phyloP scores from a whole-genome alignment of 2,888 invertebrate species.

The Drosophila rubida region DNA sequence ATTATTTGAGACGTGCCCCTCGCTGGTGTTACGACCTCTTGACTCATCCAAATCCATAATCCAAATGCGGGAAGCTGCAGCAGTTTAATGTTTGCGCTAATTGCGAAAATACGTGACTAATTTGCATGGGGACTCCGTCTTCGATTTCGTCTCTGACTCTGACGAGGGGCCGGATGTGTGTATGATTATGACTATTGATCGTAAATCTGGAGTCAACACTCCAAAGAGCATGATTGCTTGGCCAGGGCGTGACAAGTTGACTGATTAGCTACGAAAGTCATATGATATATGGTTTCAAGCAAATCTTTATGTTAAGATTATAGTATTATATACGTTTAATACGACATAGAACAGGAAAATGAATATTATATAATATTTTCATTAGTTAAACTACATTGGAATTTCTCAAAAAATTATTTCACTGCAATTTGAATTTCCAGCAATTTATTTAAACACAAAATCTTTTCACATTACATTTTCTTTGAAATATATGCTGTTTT shows the following conservation, averaged over 20 bases:
- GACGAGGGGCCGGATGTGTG: conserved; percentile 59
- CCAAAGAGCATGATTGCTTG: conserved; percentile 1
- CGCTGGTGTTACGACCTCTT: conserved; percentile 27
- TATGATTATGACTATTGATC: conserved; percentile 25
- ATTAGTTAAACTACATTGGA: too few species aligned
- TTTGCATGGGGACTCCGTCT: conserved; percentile 32
- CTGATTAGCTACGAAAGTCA: background rate
- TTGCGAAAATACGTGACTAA: conserved; percentile 74
- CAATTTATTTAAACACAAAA: background rate
- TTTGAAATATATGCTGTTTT: background rate
- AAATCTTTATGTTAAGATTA: too few species aligned
- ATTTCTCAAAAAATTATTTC: too few species aligned
- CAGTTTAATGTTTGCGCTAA: conserved; percentile 56
- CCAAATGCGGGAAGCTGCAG: conserved; percentile 14
- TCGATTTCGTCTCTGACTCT: conserved; percentile 17
- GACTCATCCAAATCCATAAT: conserved; percentile 54
- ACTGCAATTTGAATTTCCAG: background rate
- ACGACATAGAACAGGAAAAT: too few species aligned
- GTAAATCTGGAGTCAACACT: conserved; percentile 38
- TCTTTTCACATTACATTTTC: background rate
- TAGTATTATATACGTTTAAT: too few species aligned
- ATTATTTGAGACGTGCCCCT: conserved; percentile 7
- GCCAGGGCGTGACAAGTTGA: background rate
- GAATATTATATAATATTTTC: too few species aligned
- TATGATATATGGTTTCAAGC: too few species aligned